These are phyloP conservation scores for Dendrolimus kikuchii DNA, from an alignment of 1,140 invertebrate genomes.

Conservation along the genomic window DNA sequence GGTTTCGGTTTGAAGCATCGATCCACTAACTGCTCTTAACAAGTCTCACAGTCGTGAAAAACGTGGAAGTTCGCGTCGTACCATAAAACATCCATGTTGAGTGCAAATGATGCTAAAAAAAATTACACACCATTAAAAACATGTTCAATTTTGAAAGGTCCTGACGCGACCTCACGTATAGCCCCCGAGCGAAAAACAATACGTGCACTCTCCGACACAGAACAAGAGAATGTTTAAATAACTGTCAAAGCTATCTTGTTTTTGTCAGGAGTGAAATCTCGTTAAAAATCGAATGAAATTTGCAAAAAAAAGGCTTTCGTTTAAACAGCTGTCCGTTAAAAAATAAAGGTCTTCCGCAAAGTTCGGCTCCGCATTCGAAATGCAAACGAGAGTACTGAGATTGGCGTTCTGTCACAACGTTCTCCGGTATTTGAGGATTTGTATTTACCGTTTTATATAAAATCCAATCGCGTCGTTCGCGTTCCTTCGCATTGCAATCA, in stretches of 20 bases:
- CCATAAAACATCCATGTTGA: slow-evolving; percentile 16
- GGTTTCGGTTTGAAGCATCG: slow-evolving; percentile 9
- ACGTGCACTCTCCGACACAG: slow-evolving; percentile 14
- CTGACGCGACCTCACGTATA: slow-evolving; percentile 27
- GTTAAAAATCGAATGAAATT: slow-evolving; percentile 46
- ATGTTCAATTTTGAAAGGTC: slow-evolving; percentile 23
- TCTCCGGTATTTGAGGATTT: slow-evolving; percentile 1
- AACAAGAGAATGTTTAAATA: slow-evolving; percentile 49
- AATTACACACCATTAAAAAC: slow-evolving; percentile 10
- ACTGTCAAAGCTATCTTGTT: slow-evolving; percentile 41
- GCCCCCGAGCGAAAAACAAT: slow-evolving; percentile 21
- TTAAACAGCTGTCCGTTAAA: slow-evolving; percentile 44
- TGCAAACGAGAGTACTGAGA: slow-evolving; percentile 44
- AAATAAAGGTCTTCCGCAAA: slow-evolving; percentile 36
- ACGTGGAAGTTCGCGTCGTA: slow-evolving; percentile 14
- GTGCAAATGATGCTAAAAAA: slow-evolving; percentile 18
- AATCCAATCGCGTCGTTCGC: too few species aligned
- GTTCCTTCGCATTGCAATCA: too few species aligned
- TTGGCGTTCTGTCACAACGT: slow-evolving; percentile 24
- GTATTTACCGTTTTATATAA: neutral
- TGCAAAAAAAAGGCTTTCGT: slow-evolving; percentile 48
- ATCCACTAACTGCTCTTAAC: slow-evolving; percentile 29
- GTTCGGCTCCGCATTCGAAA: slow-evolving; percentile 31
- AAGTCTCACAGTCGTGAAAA: slow-evolving; percentile 11
- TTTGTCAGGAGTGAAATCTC: slow-evolving; percentile 40